phyloP scores from a whole-genome alignment of 1,140 invertebrate species.

The Calosoma granatense region DNA sequence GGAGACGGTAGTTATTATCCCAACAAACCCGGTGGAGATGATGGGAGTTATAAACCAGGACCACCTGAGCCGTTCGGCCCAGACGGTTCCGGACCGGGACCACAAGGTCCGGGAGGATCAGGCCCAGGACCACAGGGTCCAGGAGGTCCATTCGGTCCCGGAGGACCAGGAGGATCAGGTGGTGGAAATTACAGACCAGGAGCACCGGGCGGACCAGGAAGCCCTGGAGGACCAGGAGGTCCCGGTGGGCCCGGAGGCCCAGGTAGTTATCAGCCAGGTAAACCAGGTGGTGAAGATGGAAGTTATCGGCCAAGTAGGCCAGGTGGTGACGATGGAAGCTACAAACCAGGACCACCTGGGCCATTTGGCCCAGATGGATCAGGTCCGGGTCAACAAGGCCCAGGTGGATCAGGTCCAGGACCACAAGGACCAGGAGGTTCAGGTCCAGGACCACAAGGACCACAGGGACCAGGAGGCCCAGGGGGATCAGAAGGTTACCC shows the following conservation, averaged over 20 bases:
- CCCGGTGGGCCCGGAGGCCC: neutral
- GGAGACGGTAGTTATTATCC: constrained; percentile 30
- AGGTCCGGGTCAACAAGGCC: constrained; percentile 17
- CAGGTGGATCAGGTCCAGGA: constrained; percentile 20
- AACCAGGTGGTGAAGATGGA: constrained; percentile 18
- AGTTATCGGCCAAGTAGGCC: constrained; percentile 17
- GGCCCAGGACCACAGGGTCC: constrained; percentile 19
- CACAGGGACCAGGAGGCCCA: constrained; percentile 25
- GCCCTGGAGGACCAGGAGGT: neutral
- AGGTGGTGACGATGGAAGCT: constrained; percentile 7
- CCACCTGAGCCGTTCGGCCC: constrained; percentile 15
- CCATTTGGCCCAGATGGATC: constrained; percentile 24
- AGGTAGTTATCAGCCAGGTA: neutral
- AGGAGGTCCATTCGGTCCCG: constrained; percentile 22
- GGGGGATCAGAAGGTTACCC: constrained; percentile 20
- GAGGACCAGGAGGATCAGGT: constrained; percentile 17
- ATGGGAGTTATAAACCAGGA: constrained; percentile 18
- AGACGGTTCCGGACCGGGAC: neutral
- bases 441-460: neutral
- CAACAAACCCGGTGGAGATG: constrained; percentile 17
- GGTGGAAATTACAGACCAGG: neutral
- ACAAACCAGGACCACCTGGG: constrained; percentile 21
- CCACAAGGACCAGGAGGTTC: constrained; percentile 14
- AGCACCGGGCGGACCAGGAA: neutral
- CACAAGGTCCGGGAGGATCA: constrained; percentile 17